Evolutionary conservation across 64 coral and sea anemone species (phyloP).

Genomic region (Astreopora myriophthalma): DNA sequence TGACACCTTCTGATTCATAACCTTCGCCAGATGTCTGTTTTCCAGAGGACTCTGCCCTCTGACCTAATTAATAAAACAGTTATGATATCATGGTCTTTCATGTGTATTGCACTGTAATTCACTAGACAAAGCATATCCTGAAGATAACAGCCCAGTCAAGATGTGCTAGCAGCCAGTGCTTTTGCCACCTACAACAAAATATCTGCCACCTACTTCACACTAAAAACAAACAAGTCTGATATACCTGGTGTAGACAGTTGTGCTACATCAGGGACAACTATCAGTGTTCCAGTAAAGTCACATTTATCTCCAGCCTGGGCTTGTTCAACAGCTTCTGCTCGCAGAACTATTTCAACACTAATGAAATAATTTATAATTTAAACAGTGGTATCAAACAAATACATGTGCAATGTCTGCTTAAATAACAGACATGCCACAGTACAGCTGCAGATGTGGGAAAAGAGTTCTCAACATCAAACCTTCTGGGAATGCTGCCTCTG

Average conservation of each 20-base stretch:
- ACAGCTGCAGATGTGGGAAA: not conserved
- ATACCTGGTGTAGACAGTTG: slow-evolving; percentile 95
- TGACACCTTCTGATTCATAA: slow-evolving; percentile 94
- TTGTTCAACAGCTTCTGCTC: slow-evolving; percentile 99
- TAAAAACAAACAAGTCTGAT: not conserved
- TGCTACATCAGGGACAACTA: slow-evolving; percentile 96
- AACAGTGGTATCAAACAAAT: not conserved
- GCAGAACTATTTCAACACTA: slow-evolving; percentile 94
- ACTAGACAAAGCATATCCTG: not conserved
- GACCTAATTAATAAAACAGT: slow-evolving; percentile 53
- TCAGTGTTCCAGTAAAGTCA: slow-evolving; percentile 98
- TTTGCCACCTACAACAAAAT: too few relatives aligned
- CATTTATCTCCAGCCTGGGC: slow-evolving; percentile 98
- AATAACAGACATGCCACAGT: too few relatives aligned
- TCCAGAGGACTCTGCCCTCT: slow-evolving; percentile 93
- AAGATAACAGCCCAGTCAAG: too few relatives aligned
- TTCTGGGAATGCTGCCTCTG: slow-evolving; percentile 95
- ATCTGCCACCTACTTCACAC: too few relatives aligned
- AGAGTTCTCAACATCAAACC: slow-evolving; percentile 41
- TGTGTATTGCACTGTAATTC: not conserved
- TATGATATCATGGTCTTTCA: not conserved
- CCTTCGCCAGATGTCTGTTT: slow-evolving; percentile 91
- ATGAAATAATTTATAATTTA: too few relatives aligned
- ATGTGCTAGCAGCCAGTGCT: too few relatives aligned
- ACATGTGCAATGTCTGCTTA: not conserved